phyloP scores from a whole-genome alignment of 2,797 vertebrate species.

The Pterois miles region DNA sequence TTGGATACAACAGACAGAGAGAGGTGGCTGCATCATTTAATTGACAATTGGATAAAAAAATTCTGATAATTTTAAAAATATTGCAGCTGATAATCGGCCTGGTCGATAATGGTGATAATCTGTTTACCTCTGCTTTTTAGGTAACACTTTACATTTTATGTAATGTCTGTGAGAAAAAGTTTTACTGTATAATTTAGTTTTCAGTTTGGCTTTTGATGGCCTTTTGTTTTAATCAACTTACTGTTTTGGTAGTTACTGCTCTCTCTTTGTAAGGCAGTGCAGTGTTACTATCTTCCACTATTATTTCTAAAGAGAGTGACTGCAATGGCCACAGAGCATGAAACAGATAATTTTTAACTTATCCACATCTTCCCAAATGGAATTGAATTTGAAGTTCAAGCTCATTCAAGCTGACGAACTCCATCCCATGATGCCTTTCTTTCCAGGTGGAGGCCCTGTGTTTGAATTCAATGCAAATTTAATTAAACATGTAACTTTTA shows the following conservation, averaged over 20 bases:
- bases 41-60: background rate
- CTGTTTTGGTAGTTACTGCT: background rate
- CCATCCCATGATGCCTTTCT: conserved; percentile 71
- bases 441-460: conserved; percentile 62
- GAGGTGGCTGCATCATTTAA: background rate
- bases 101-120: background rate
- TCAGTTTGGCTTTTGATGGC: background rate
- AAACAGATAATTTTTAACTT: conserved; percentile 67
- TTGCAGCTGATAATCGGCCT: background rate
- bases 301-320: conserved; percentile 46
- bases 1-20: background rate
- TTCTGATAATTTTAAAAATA: background rate
- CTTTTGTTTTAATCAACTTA: conserved; percentile 8
- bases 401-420: conserved; percentile 71
- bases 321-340: conserved; percentile 61
- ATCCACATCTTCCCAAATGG: conserved; percentile 65
- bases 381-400: conserved; percentile 71
- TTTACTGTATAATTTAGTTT: background rate
- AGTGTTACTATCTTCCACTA: conserved; percentile 52
- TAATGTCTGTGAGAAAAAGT: background rate
- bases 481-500: conserved; percentile 84
- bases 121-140: background rate
- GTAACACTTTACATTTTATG: no score
- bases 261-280: conserved; percentile 18
- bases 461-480: conserved; percentile 78